Evolutionary conservation across 2,113 vertebrate genomes (phyloP).

Genomic region (Petaurus breviceps): DNA sequence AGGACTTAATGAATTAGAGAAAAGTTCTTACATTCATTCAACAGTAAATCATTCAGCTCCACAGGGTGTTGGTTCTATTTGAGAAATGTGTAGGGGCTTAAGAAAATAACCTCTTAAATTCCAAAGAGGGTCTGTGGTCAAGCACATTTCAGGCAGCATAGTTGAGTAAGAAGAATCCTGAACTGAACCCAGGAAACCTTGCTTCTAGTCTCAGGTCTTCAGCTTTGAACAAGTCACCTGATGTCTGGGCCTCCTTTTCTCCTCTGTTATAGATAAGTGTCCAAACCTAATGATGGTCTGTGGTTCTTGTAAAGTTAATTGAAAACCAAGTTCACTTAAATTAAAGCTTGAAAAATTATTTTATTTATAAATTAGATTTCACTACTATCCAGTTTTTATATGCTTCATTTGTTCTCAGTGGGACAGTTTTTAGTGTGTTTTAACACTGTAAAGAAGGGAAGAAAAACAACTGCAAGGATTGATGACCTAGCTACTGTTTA

Average conservation of each 20-base stretch:
- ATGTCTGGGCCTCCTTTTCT: too few relatives aligned
- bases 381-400: not conserved
- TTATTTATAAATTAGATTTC: not conserved
- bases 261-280: too few relatives aligned
- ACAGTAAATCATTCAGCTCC: too few relatives aligned
- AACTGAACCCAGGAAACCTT: too few relatives aligned
- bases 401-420: not conserved
- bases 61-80: too few relatives aligned
- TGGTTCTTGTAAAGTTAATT: not conserved
- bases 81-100: not conserved
- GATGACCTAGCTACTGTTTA: not conserved
- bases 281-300: not conserved
- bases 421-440: not conserved
- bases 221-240: not conserved
- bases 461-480: not conserved
- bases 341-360: not conserved
- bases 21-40: too few relatives aligned
- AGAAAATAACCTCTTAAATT: constrained; percentile 42
- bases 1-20: constrained; percentile 31
- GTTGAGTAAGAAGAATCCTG: too few relatives aligned
- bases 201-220: too few relatives aligned
- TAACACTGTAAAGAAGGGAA: too few relatives aligned
- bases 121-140: not conserved
- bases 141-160: not conserved
- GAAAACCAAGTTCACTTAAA: not conserved